These are phyloP conservation scores for Nansenia antarctica DNA, from an alignment of 2,113 vertebrate species.

Conservation along the genomic window DNA sequence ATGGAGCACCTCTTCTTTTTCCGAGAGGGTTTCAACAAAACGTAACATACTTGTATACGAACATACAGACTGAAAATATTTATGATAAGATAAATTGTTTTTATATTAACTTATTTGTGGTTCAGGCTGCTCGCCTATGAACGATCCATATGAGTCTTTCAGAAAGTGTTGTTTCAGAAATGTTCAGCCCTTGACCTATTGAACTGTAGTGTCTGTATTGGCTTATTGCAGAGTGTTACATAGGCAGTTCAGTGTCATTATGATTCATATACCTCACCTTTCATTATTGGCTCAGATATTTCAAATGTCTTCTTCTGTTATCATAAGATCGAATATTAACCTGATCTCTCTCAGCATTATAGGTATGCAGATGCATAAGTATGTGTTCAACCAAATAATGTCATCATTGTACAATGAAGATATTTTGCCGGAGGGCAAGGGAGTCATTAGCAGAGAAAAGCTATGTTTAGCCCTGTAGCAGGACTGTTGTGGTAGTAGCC, in stretches of 20 bases:
- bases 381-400: conserved; percentile 37
- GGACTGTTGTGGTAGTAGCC: conserved; percentile 18
- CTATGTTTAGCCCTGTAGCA: conserved; percentile 45
- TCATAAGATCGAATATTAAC: not conserved
- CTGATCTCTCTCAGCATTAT: not conserved
- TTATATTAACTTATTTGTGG: conserved; percentile 6
- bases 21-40: too few relatives aligned
- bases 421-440: conserved; percentile 25
- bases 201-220: not conserved
- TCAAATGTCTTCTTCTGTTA: not conserved
- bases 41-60: conserved; percentile 66
- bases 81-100: conserved; percentile 66
- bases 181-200: not conserved
- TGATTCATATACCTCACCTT: too few relatives aligned
- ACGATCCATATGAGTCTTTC: not conserved
- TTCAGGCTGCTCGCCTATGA: not conserved
- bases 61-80: conserved; percentile 61
- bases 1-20: not conserved
- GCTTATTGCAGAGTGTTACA: not conserved
- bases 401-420: conserved; percentile 28
- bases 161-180: too few relatives aligned
- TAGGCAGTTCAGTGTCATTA: not conserved
- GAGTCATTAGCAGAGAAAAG: conserved; percentile 34
- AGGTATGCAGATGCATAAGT: not conserved
- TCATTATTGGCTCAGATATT: too few relatives aligned